Base-by-base conservation (phyloP, 2,113 vertebrate species). In the Brienomyrus longianalis region DNA sequence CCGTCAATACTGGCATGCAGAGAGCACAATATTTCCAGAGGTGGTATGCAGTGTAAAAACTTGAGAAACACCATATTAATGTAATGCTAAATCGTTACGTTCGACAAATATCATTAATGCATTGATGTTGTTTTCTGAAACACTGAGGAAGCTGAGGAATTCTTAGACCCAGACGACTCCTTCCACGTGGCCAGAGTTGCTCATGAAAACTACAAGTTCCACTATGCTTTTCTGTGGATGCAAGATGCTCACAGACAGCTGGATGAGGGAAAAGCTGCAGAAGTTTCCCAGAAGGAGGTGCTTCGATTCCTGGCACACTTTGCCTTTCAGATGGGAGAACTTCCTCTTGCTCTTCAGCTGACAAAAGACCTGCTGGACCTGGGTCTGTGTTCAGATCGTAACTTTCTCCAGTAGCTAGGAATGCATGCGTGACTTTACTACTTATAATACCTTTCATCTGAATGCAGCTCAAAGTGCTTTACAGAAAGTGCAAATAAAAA, bases 141-240 rank as follows among this genome's bases (percentile, higher is more conserved):
- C 27, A 83, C 3, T 31, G 31, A 31, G 31, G 31, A 15, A 90
- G 66, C 17, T 77, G 80, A 19, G 21, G 86, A 31, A 21, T 8
- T 13, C 84, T 39, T 93, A 89, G 85, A 80, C 35, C 89, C 92
- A 70, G 90, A 93, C 39, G 93, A 92, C 85, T 88, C 77, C 27
- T 92, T 91, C 62, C 91, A 92, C 5, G 70, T 93, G 9, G 91
- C 90, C 21, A 48, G 15, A 77, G 47, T 93, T 17, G 92, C 93
- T 8, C 54, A 83, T 15, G 39, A 89, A 35, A 90, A 92, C 80
- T 50, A 85, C 0, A 89, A 84, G 35, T 86, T 86, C 21, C 43
- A 88, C 1, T 89, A 52, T 43, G 88, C 89, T 23, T 19, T 77
- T 17, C 85, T 89, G 7, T 93, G 93, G 93, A 86, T 91, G 89